Evolutionary conservation across 1,140 invertebrate species (phyloP).

Genomic region (Samia ricini): DNA sequence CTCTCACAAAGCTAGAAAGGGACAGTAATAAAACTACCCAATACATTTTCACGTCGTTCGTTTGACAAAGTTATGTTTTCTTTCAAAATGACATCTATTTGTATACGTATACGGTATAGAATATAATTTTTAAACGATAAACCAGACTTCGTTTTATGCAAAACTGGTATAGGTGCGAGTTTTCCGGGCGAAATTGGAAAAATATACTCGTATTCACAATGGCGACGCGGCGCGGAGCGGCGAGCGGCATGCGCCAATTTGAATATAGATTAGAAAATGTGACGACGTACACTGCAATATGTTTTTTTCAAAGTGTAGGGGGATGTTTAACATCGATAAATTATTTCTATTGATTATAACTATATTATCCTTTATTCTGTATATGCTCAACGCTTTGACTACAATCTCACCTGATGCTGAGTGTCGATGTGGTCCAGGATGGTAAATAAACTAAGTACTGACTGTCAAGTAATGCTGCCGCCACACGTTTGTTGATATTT

Average conservation of each 20-base stretch:
- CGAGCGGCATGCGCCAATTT: slow-evolving; percentile 54
- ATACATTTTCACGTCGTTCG: slow-evolving; percentile 19
- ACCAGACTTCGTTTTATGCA: background rate
- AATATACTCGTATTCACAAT: slow-evolving; percentile 64
- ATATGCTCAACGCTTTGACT: too few relatives aligned
- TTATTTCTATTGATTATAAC: too few relatives aligned
- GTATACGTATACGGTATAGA: background rate
- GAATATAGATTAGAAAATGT: slow-evolving; percentile 72
- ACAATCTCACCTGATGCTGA: too few relatives aligned
- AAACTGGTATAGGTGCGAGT: slow-evolving; percentile 31
- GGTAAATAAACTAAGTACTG: too few relatives aligned
- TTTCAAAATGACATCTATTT: slow-evolving; percentile 1
- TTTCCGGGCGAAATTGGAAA: slow-evolving; percentile 66
- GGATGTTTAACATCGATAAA: background rate
- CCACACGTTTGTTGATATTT: too few relatives aligned
- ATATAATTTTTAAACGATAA: background rate
- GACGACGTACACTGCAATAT: slow-evolving; percentile 63
- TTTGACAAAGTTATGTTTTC: slow-evolving; percentile 12
- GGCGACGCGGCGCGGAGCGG: slow-evolving; percentile 42
- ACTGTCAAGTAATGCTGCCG: too few relatives aligned
- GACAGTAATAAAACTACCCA: slow-evolving; percentile 16
- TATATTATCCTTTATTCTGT: too few relatives aligned
- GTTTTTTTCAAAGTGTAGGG: slow-evolving; percentile 44
- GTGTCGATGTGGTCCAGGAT: too few relatives aligned
- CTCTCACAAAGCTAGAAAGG: slow-evolving; percentile 20